Percentiles rank a stretch among this genome's conserved stretches.
Conservation (phyloP, 2,888 invertebrate species). For the Sesamia inferens region DNA sequence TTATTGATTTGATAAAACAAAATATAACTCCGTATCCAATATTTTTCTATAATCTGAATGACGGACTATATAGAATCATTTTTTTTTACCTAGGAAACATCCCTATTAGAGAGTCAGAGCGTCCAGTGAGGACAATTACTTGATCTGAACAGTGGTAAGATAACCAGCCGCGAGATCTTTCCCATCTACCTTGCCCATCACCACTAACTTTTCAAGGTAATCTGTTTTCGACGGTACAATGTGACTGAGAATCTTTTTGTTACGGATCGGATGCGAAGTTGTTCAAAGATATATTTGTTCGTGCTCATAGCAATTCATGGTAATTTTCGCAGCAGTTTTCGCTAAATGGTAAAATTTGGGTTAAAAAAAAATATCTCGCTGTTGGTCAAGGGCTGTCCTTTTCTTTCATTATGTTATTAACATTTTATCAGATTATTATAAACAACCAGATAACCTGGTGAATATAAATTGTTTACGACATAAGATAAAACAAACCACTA, state of each 20-base stretch:
- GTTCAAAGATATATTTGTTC: neutral
- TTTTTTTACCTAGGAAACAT: too few relatives aligned
- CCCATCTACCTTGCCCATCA: neutral
- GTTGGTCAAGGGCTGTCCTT: neutral
- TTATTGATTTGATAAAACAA: too few relatives aligned
- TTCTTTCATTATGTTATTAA: neutral
- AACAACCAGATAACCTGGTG: neutral
- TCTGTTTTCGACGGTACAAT: neutral
- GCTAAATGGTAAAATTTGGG: too few relatives aligned
- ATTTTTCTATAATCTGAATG: too few relatives aligned
- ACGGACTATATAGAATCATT: too few relatives aligned
- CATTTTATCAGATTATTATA: neutral
- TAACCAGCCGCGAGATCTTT: neutral
- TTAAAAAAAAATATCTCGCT: too few relatives aligned
- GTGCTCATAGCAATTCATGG: neutral
- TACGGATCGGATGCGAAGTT: neutral
- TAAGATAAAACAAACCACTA: slow-evolving; percentile 19
- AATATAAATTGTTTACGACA: slow-evolving; percentile 32
- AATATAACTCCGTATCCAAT: too few relatives aligned
- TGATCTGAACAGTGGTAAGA: neutral
- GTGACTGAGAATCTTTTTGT: neutral
- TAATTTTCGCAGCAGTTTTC: neutral
- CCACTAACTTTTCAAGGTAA: neutral
- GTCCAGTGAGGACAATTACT: neutral
- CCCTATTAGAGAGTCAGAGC: neutral